Base-by-base conservation (phyloP, 2,888 invertebrate species). In the Bombyx huttoni region DNA sequence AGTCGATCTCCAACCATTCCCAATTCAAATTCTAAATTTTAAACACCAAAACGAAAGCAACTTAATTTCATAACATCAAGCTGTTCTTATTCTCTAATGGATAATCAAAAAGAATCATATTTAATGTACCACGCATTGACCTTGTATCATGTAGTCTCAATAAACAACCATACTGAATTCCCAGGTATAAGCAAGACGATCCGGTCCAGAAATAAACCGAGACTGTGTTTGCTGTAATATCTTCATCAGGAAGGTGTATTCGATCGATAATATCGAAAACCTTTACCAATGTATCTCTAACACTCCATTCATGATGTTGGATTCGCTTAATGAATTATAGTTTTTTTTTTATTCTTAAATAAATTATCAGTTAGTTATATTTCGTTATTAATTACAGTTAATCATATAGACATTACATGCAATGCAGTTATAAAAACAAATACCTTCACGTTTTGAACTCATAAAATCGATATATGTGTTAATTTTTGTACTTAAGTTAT, bases 231-330 rank as follows among this genome's bases (percentile, higher is more conserved):
- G 65, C 62, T 61, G 73, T 78, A 81, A 84, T 83, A 83, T 82
- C 84, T 84, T 84, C 80, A 84, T 86, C 80, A 78, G 80, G 81
- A 10, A 82, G 82, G 82, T 82, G 82, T 82, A 80, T 75, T 78
- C 80, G 73, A 82, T 83, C 84, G 82, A 84, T 84, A 81, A 79
- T 70, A 69, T 73, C 68, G 72, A 64, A 24, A 24, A 24, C 24
- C 12, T 40, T 40, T 40, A 40, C 40, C 12, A 10, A 40, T 40
- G 40, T 40, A 40, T 40, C 24, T 24, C 40, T 40, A 40, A 1
- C 7, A 40, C 40, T 40, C 40, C 40, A 10, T 40, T 40, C 12
- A 40, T 40, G 40, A 2, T 24, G 1, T 24, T 24, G 24, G 24
- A 24, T 24, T 24, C 5, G 24, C n/a, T n/a, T 24, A 24, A 24